A percentile compares a stretch with the other conserved stretches of the same genome.
These are phyloP conservation scores for Spodoptera littoralis DNA, from an alignment of 2,888 invertebrate genomes.

Conservation along the genomic window DNA sequence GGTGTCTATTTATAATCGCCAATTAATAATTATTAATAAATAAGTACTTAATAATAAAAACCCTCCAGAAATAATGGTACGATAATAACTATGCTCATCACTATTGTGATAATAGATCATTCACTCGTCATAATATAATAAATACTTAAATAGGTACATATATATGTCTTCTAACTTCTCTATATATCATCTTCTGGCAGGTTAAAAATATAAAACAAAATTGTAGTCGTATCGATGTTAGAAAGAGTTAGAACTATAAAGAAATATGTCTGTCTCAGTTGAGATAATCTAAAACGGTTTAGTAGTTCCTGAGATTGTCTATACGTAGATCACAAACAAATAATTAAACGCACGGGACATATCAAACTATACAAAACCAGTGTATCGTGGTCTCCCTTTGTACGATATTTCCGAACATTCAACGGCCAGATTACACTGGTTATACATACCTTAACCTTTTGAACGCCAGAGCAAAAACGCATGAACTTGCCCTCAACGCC, in stretches of 20 bases:
- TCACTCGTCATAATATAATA: conserved; percentile 26
- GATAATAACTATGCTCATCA: conserved; percentile 38
- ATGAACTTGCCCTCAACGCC: too few species aligned
- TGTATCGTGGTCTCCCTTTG: too few species aligned
- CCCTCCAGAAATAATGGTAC: conserved; percentile 43
- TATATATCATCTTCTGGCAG: too few species aligned
- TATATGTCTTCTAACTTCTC: background rate
- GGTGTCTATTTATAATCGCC: conserved; percentile 47
- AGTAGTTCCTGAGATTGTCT: conserved; percentile 44
- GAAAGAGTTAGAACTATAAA: too few species aligned
- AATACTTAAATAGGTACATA: background rate
- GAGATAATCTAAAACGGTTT: conserved; percentile 30
- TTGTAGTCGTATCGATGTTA: too few species aligned
- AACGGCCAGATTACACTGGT: too few species aligned
- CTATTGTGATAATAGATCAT: conserved; percentile 50
- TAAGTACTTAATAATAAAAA: conserved; percentile 21
- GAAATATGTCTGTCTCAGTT: background rate
- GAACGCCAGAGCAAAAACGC: too few species aligned
- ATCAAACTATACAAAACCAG: too few species aligned
- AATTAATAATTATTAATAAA: conserved; percentile 16
- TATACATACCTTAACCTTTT: too few species aligned
- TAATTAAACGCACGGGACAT: too few species aligned
- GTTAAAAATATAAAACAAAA: too few species aligned
- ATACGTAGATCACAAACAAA: background rate
- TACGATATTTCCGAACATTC: too few species aligned